These are phyloP conservation scores for Mythimna impura DNA, from an alignment of 2,888 invertebrate genomes.

Conservation along the genomic window DNA sequence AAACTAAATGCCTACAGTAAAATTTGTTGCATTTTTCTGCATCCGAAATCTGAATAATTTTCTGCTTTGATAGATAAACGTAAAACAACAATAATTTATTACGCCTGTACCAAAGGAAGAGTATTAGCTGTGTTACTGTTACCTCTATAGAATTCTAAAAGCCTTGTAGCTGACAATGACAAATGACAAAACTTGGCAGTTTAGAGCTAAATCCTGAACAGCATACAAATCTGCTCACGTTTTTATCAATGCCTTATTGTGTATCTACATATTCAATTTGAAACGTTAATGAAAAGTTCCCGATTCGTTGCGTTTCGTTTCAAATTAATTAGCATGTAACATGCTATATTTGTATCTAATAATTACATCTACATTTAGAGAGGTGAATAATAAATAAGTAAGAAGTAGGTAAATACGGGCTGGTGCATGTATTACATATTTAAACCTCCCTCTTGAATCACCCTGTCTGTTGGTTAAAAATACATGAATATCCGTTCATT, in stretches of 20 bases:
- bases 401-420: background rate
- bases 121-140: background rate
- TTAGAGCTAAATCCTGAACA: background rate
- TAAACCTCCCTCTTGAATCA: too few relatives aligned
- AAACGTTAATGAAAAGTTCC: background rate
- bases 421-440: too few relatives aligned
- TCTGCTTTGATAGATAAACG: background rate
- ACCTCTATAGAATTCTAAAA: conserved; percentile 1
- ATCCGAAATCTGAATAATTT: conserved; percentile 15
- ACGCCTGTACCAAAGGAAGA: background rate
- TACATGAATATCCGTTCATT: too few relatives aligned
- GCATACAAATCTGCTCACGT: background rate
- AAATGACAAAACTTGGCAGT: background rate
- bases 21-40: background rate
- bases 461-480: too few relatives aligned
- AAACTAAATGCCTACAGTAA: background rate
- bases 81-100: background rate
- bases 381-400: background rate
- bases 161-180: background rate
- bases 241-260: background rate
- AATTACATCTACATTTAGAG: background rate
- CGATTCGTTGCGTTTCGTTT: conserved; percentile 8
- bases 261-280: background rate
- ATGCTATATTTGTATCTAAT: too few relatives aligned
- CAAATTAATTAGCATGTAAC: background rate